Evolutionary conservation across 2,113 vertebrate genomes (phyloP), one percentile per base, ranked within the genome.

Genomic region (Channa maculata): DNA sequence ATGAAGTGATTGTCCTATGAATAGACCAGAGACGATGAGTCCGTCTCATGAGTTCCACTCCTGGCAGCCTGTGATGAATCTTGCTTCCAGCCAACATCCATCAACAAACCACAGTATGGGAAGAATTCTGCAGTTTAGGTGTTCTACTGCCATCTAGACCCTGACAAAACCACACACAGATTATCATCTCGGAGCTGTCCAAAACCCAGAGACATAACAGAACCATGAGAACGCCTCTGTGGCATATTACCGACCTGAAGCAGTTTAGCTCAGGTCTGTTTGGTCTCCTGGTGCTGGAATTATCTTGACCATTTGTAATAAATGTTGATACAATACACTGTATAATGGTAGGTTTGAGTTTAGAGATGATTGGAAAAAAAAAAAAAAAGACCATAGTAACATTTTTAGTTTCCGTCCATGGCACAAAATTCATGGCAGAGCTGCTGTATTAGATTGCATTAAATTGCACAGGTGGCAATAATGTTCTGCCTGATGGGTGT

Each of bases 41-140:
- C 57, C 71, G 71, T 79, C 77, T 83, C 74, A 63, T 50, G 75
- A 84, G 75, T 71, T 66, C 55, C 54, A 8, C 50, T 88, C 69
- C 52, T 83, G 85, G 83, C 85, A 76, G 80, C 49, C 68, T 10
- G 55, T 12, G 58, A 65, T 65, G 84, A 88, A 45, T 59, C 54
- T 58, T 74, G 24, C 59, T 59, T 82, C 75, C 69, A 69, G 75
- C 79, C 84, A 78, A 54, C 65, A 78, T 84, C 79, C 80, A 90
- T 88, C 82, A 86, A 52, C 52, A 78, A 82, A 93, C 91, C 90
- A 84, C 87, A 91, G 85, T 54, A 91, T 84, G 85, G 62, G 75
- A 90, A 75, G 79, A 91, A 90, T 90, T 88, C 55, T 61, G 81
- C 84, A 90, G 81, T 90, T 88, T 78, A 92, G 89, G 90, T 87